Base-by-base conservation (phyloP, 2,888 invertebrate genomes). In the Xylota segnis region DNA sequence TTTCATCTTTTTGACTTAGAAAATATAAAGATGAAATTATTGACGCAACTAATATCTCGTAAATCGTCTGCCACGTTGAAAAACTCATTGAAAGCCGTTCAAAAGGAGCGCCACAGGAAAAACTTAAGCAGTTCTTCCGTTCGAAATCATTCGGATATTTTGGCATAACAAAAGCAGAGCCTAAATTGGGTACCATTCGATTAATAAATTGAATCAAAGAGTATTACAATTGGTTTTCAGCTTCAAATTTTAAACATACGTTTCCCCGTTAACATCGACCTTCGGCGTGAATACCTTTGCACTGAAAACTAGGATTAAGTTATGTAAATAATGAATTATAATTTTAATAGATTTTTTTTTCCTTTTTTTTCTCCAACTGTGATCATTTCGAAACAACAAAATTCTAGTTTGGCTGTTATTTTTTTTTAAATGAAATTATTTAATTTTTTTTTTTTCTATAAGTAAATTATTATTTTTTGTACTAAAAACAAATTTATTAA, bases 321-420 rank as follows among this genome's bases (percentile, higher is more conserved):
- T 86, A 82, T 86, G 86, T 86, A 86, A 68, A 86, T 86, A 86
- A 65, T 52, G 5, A 81, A 79, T 52, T 45, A 40, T 77, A 74
- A 83, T 81, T 81, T 75, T 32, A 81, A 56, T 61, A 77, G 29
- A 7, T 37, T 70, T 70, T 72, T 82, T 76, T 52, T 54, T 81
- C 89, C 88, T 89, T 88, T 58, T 75, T 63, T 81, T 86, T 86
- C 81, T 86, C 86, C 90, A 91, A 90, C 91, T 91, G 91, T 91
- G 91, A 91, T 91, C 91, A 91, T 88, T 88, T 90, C 88, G 88
- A 84, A 79, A 66, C 78, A 87, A 88, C 89, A 89, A 90, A 90
- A 90, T 89, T 89, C 88, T 89, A 88, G 88, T 89, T 89, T 89
- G 89, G 89, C 89, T 89, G 89, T 89, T 89, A 89, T 88, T 83